A percentile compares a stretch with the other conserved stretches of the same genome.
These are phyloP conservation scores for Crambe crambe DNA, from an alignment of 37 sponge, comb jelly and placozoan species.

Conservation along the genomic window DNA sequence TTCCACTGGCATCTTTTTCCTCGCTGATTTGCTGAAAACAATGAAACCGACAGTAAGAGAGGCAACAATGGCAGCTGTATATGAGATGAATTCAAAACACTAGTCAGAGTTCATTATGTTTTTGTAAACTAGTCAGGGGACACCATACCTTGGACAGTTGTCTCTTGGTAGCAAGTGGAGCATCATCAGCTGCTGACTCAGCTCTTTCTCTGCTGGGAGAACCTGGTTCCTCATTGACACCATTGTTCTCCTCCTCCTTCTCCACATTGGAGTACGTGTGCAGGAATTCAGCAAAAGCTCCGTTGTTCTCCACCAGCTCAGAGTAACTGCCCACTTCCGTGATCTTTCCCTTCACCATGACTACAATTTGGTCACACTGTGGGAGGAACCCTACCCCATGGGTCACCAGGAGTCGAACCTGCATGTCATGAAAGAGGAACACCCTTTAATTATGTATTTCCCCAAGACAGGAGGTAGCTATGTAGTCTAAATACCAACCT, in stretches of 20 bases:
- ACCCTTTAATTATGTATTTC: not conserved
- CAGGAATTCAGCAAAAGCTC: conserved; percentile 88
- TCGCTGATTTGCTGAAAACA: not conserved
- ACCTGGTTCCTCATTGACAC: conserved; percentile 21
- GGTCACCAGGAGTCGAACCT: conserved; percentile 88
- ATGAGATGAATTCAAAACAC: not conserved
- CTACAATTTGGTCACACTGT: conserved; percentile 86
- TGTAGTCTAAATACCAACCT: conserved; percentile 44
- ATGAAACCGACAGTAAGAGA: not conserved
- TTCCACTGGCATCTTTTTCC: conserved; percentile 11
- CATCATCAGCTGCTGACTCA: too few relatives aligned
- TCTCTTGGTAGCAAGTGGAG: too few relatives aligned
- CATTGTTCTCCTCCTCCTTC: conserved; percentile 55
- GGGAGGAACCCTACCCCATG: conserved; percentile 89
- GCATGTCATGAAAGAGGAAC: too few relatives aligned
- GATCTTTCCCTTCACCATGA: conserved; percentile 80
- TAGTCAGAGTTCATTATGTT: not conserved
- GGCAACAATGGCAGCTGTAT: not conserved
- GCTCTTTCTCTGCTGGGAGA: too few relatives aligned
- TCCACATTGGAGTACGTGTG: conserved; percentile 37
- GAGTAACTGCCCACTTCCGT: conserved; percentile 84
- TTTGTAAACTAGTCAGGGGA: too few relatives aligned
- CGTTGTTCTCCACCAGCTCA: conserved; percentile 82
- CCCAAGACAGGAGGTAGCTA: not conserved
- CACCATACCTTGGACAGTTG: too few relatives aligned